Evolutionary conservation across 1,140 invertebrate genomes (phyloP).

Genomic region (Aphidius gifuensis): DNA sequence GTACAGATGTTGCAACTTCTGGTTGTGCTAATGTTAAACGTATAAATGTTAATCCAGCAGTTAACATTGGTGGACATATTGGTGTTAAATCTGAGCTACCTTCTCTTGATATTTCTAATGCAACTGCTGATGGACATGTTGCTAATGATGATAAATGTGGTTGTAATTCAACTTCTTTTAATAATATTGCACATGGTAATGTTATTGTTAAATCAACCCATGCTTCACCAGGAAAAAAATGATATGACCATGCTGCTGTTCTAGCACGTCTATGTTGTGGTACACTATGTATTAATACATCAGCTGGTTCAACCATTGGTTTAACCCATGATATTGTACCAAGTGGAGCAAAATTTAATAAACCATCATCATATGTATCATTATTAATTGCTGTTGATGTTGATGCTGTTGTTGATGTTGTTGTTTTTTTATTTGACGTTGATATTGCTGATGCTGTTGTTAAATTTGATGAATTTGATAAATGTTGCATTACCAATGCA

Average conservation of each 20-base stretch:
- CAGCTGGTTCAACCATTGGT: constrained; percentile 81
- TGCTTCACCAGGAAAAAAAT: constrained; percentile 87
- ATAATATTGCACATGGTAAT: constrained; percentile 83
- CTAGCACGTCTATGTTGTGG: constrained; percentile 77
- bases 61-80: constrained; percentile 70
- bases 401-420: constrained; percentile 33
- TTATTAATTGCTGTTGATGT: too few relatives aligned
- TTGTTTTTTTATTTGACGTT: constrained; percentile 60
- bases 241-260: constrained; percentile 87
- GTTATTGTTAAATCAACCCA: constrained; percentile 82
- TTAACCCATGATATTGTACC: constrained; percentile 77
- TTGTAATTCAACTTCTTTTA: constrained; percentile 86
- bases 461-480: constrained; percentile 56
- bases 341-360: constrained; percentile 86
- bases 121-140: constrained; percentile 88
- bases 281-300: constrained; percentile 71
- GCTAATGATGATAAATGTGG: constrained; percentile 81
- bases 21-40: constrained; percentile 76
- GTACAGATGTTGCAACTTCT: constrained; percentile 70
- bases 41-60: constrained; percentile 82
- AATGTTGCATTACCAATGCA: constrained; percentile 65
- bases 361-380: constrained; percentile 60
- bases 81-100: constrained; percentile 62
- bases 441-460: constrained; percentile 53
- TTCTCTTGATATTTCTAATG: constrained; percentile 69